These are phyloP conservation scores for Atethmia centrago DNA, from an alignment of 2,888 invertebrate species.

Conservation along the genomic window DNA sequence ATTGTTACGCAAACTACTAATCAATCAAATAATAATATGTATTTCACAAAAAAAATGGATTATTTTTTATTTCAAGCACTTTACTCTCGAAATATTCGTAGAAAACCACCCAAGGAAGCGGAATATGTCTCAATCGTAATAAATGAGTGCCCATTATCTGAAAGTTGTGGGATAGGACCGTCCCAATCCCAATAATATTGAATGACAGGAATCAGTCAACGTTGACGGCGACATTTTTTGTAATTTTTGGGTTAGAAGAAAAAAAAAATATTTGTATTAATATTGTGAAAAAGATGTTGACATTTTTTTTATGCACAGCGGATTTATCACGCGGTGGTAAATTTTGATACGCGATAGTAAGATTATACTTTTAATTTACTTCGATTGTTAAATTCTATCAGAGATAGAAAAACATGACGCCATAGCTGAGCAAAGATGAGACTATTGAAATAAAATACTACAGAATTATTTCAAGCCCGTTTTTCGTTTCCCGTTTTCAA, in stretches of 20 bases:
- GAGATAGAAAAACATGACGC: neutral
- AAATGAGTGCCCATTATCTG: conserved; percentile 74
- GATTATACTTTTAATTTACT: neutral
- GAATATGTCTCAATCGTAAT: conserved; percentile 65
- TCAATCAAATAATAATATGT: conserved; percentile 23
- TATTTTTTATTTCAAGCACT: conserved; percentile 23
- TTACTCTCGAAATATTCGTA: conserved; percentile 61
- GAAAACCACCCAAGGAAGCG: conserved; percentile 71
- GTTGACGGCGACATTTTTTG: conserved; percentile 29
- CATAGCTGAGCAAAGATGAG: neutral
- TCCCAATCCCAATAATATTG: conserved; percentile 31
- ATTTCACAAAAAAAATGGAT: neutral
- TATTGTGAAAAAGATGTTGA: conserved; percentile 38
- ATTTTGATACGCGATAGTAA: too few species aligned
- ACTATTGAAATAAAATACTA: conserved; percentile 7
- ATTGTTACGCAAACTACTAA: neutral
- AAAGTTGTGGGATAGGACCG: conserved; percentile 49
- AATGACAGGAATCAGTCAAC: conserved; percentile 70
- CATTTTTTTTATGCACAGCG: neutral
- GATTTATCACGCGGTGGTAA: neutral
- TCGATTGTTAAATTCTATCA: neutral
- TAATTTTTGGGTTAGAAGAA: conserved; percentile 32
- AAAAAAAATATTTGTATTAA: too few species aligned
- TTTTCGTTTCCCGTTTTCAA: neutral
- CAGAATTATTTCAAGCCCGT: neutral